phyloP scores from a whole-genome alignment of 2,113 vertebrate species.

The Pristiophorus japonicus region DNA sequence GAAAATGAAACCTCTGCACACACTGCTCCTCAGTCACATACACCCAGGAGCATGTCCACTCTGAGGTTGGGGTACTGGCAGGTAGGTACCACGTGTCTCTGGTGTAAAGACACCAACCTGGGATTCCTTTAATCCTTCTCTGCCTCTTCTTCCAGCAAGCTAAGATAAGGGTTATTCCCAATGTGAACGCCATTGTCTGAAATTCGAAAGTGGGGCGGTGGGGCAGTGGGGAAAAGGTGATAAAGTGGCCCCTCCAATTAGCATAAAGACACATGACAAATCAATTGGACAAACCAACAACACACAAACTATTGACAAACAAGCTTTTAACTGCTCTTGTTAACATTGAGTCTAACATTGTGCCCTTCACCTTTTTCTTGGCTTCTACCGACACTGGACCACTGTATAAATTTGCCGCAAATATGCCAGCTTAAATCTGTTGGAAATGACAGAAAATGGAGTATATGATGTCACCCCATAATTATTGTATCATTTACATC shows the following conservation, averaged over 20 bases:
- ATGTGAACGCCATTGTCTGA: not conserved
- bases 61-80: too few species aligned
- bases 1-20: too few species aligned
- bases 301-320: not conserved
- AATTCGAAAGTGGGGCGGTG: not conserved
- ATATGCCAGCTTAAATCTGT: not conserved
- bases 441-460: slow-evolving; percentile 11
- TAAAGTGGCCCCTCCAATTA: not conserved
- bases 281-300: not conserved
- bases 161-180: not conserved
- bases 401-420: not conserved
- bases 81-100: too few species aligned
- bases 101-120: not conserved
- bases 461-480: not conserved
- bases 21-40: too few species aligned
- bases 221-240: too few species aligned
- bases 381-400: not conserved
- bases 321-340: not conserved
- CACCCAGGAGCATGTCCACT: too few species aligned
- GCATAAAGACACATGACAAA: not conserved
- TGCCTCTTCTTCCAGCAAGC: not conserved
- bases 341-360: not conserved
- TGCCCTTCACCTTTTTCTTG: not conserved
- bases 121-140: not conserved
- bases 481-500: not conserved